Percentiles rank a stretch among this genome's conserved stretches.
These are phyloP conservation scores for Rhynchotus rufescens DNA, from an alignment of 2,797 vertebrate species.

Conservation along the genomic window DNA sequence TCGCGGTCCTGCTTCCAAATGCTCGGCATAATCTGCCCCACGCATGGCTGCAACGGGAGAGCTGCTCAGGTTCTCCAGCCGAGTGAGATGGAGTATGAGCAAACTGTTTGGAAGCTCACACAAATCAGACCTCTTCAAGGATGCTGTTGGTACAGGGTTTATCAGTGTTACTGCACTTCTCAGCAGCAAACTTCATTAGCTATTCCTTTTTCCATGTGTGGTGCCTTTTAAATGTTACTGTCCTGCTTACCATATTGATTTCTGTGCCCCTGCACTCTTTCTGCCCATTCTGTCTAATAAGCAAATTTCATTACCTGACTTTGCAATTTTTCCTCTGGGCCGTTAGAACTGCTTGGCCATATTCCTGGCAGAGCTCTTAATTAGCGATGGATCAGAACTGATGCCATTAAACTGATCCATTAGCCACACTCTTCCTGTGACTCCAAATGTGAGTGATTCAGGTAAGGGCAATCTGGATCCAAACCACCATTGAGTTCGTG, in stretches of 20 bases:
- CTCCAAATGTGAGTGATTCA: conserved; percentile 21
- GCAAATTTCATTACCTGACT: conserved; percentile 75
- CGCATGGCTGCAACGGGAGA: background rate
- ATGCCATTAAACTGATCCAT: conserved; percentile 67
- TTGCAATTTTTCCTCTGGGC: conserved; percentile 71
- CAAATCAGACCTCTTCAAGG: background rate
- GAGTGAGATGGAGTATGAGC: background rate
- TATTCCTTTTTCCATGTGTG: background rate
- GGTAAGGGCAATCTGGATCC: conserved; percentile 38
- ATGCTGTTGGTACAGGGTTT: background rate
- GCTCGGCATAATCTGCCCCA: fast-evolving
- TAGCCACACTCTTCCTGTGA: conserved; percentile 61
- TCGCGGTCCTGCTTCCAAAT: background rate
- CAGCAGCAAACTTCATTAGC: conserved; percentile 29
- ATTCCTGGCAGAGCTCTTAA: conserved; percentile 73
- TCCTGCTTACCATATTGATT: conserved; percentile 65
- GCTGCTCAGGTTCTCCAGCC: background rate
- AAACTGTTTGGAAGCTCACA: background rate
- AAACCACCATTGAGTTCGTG: background rate
- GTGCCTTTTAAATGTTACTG: conserved; percentile 24
- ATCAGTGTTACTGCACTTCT: background rate
- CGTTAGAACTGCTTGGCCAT: conserved; percentile 63
- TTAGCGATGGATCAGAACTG: conserved; percentile 72
- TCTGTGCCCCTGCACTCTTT: conserved; percentile 64
- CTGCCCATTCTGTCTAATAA: conserved; percentile 69